These are phyloP conservation scores for Eudyptes chrysolophus DNA, from an alignment of 2,113 vertebrate genomes.

Conservation along the genomic window DNA sequence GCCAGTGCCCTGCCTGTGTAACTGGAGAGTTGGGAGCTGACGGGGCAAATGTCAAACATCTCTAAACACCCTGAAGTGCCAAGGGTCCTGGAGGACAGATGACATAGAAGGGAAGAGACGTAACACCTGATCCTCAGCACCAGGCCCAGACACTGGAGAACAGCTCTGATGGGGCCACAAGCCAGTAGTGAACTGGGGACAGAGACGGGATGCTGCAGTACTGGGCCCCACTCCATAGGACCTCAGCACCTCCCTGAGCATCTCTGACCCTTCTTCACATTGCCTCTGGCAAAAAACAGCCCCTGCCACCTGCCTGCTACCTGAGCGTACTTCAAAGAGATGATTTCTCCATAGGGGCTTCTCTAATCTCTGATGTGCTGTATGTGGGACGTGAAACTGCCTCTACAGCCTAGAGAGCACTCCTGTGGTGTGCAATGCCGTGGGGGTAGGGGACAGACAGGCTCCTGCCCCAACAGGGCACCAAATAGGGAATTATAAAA, in stretches of 20 bases:
- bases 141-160: not conserved
- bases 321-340: not conserved
- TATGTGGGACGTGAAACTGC: not conserved
- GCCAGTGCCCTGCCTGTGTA: not conserved
- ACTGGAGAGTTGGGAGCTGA: not conserved
- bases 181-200: not conserved
- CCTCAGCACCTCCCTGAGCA: rapidly evolving
- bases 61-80: not conserved
- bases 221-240: not conserved
- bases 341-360: not conserved
- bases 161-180: not conserved
- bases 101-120: rapidly evolving
- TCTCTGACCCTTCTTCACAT: not conserved
- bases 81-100: not conserved
- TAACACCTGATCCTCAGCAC: not conserved
- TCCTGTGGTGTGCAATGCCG: not conserved
- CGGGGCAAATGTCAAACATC: not conserved
- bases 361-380: not conserved
- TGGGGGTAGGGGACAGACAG: not conserved
- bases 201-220: rapidly evolving
- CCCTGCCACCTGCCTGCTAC: not conserved
- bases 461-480: not conserved
- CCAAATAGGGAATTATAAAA: not conserved
- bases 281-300: not conserved
- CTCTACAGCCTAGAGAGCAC: not conserved